Conservation (phyloP, 2,113 vertebrate genomes). For the Diadophis punctatus region DNA sequence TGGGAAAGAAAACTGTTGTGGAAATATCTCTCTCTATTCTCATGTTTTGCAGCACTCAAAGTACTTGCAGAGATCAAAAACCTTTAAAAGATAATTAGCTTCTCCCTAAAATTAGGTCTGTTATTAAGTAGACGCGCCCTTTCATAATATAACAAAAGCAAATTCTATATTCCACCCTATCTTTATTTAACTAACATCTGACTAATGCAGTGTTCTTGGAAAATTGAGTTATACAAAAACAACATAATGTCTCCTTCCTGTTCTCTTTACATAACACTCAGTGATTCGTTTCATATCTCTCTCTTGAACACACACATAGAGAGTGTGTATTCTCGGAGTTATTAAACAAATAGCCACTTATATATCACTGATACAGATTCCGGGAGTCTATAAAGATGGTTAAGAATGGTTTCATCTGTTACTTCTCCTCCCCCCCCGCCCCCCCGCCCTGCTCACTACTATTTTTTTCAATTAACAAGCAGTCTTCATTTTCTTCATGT, state of each 20-base stretch:
- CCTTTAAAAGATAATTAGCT: background rate
- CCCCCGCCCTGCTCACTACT: background rate
- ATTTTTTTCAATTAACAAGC: background rate
- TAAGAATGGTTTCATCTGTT: background rate
- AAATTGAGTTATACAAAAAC: constrained; percentile 22
- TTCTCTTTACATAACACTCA: constrained; percentile 13
- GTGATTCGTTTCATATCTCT: constrained; percentile 1
- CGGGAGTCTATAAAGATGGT: background rate
- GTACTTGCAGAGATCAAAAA: background rate
- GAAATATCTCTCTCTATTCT: background rate
- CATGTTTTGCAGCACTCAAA: background rate
- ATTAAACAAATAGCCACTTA: background rate
- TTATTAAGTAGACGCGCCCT: constrained; percentile 17
- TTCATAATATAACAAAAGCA: constrained; percentile 12
- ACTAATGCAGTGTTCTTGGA: constrained; percentile 18
- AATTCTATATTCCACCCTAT: constrained; percentile 1
- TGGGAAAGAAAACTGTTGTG: background rate
- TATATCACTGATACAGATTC: background rate
- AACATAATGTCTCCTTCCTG: constrained; percentile 8
- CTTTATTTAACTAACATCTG: constrained; percentile 7
- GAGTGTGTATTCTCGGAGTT: background rate
- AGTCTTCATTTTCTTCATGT: background rate
- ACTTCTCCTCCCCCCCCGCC: background rate
- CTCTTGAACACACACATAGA: background rate
- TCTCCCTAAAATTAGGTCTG: background rate